phyloP scores from a whole-genome alignment of 2,113 vertebrate genomes.

The Sinocyclocheilus grahami region DNA sequence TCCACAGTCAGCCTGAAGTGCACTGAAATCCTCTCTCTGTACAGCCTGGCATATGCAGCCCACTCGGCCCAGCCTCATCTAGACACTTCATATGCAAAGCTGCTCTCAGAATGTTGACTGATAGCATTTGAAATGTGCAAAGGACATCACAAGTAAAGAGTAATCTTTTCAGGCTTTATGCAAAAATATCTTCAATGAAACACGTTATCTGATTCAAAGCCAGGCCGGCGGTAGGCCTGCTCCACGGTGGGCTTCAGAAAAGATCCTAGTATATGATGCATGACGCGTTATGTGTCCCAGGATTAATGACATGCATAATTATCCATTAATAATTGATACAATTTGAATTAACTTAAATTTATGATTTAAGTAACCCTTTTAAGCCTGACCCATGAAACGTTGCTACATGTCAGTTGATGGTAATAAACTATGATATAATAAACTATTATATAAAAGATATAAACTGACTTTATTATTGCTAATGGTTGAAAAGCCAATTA shows the following conservation, averaged over 20 bases:
- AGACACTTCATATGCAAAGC: conserved; percentile 48
- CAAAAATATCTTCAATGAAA: conserved; percentile 15
- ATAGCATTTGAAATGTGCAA: conserved; percentile 47
- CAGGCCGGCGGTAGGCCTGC: neutral
- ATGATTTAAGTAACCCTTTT: conserved; percentile 33
- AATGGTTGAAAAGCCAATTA: conserved; percentile 6
- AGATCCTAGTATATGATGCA: conserved; percentile 26
- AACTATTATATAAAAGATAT: neutral
- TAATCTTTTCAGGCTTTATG: conserved; percentile 26
- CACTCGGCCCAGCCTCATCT: conserved; percentile 25
- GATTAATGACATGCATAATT: conserved; percentile 45
- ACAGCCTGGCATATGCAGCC: neutral
- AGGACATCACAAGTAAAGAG: conserved; percentile 44
- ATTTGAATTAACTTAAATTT: conserved; percentile 48
- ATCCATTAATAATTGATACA: conserved; percentile 49
- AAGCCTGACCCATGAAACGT: neutral
- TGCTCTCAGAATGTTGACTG: conserved; percentile 53
- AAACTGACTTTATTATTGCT: conserved; percentile 2
- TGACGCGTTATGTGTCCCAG: conserved; percentile 28
- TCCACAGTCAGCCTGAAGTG: neutral
- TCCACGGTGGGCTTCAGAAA: neutral
- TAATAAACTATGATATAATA: neutral
- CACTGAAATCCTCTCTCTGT: conserved; percentile 33
- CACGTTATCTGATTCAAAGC: conserved; percentile 15
- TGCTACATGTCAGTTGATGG: neutral